Conservation (phyloP, 2,888 invertebrate genomes). For the Kryphioiulus occultus region DNA sequence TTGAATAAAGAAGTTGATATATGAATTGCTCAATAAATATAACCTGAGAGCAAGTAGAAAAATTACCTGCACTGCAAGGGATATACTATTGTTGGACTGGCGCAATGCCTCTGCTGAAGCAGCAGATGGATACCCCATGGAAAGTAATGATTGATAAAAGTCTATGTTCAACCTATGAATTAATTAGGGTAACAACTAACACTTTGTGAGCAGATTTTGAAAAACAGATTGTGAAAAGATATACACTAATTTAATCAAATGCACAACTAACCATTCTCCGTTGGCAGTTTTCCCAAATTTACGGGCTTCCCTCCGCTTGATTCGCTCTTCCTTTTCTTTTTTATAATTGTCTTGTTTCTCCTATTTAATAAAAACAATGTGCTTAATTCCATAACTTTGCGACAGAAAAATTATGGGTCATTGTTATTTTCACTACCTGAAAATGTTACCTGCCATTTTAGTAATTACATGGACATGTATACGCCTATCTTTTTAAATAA, state of each 20-base stretch:
- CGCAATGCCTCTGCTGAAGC: conserved; percentile 71
- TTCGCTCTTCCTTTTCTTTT: conserved; percentile 57
- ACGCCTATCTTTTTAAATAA: neutral
- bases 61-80: conserved; percentile 68
- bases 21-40: too few relatives aligned
- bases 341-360: conserved; percentile 43
- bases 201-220: neutral
- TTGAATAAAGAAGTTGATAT: too few relatives aligned
- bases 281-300: conserved; percentile 70
- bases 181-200: conserved; percentile 3
- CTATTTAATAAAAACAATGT: neutral
- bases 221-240: neutral
- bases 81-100: conserved; percentile 74
- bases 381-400: too few relatives aligned
- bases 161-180: conserved; percentile 59
- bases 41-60: neutral
- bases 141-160: conserved; percentile 58
- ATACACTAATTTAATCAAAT: neutral
- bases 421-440: too few relatives aligned
- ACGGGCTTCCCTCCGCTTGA: conserved; percentile 62
- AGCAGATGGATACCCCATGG: conserved; percentile 74
- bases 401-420: too few relatives aligned
- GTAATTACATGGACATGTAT: too few relatives aligned
- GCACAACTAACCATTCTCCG: conserved; percentile 64
- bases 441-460: too few relatives aligned